Percentiles rank a stretch among this genome's conserved stretches.
phyloP scores from a whole-genome alignment of 2,797 vertebrate species.

The Eptatretus atami region DNA sequence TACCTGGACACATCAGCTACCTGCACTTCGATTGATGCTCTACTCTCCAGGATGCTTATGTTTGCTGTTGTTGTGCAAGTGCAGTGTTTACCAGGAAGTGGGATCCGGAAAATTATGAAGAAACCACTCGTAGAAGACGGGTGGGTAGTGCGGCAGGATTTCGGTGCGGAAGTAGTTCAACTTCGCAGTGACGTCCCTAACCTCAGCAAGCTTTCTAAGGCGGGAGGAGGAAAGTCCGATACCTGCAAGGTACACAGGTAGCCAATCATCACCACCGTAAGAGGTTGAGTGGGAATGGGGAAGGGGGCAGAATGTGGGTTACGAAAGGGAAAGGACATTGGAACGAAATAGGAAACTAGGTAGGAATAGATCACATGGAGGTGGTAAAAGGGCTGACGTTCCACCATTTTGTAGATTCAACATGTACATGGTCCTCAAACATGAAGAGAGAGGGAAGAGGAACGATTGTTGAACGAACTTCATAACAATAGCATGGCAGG shows the following conservation, averaged over 20 bases:
- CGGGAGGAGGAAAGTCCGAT: conserved; percentile 62
- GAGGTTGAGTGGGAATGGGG: neutral
- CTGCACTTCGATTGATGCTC: too few species aligned
- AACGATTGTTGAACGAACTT: too few species aligned
- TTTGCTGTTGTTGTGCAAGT: too few species aligned
- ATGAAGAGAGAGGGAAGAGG: too few species aligned
- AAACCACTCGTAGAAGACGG: conserved; percentile 85
- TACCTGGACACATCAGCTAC: too few species aligned
- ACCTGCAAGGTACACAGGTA: conserved; percentile 17
- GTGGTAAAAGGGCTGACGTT: too few species aligned
- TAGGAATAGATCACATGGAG: too few species aligned
- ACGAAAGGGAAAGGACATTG: neutral
- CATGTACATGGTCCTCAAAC: too few species aligned
- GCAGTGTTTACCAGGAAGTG: conserved; percentile 37
- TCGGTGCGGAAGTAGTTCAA: conserved; percentile 51
- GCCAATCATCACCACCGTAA: neutral
- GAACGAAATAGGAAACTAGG: neutral
- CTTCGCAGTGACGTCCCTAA: conserved; percentile 48
- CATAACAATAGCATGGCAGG: too few species aligned
- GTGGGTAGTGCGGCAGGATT: conserved; percentile 44
- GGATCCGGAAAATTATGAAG: conserved; percentile 75
- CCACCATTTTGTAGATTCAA: too few species aligned
- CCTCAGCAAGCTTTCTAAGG: conserved; percentile 53
- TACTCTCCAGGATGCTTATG: too few species aligned
- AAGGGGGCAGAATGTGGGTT: neutral